Base-by-base conservation (phyloP, 2,797 vertebrate genomes). In the Danio jaintianensis region DNA sequence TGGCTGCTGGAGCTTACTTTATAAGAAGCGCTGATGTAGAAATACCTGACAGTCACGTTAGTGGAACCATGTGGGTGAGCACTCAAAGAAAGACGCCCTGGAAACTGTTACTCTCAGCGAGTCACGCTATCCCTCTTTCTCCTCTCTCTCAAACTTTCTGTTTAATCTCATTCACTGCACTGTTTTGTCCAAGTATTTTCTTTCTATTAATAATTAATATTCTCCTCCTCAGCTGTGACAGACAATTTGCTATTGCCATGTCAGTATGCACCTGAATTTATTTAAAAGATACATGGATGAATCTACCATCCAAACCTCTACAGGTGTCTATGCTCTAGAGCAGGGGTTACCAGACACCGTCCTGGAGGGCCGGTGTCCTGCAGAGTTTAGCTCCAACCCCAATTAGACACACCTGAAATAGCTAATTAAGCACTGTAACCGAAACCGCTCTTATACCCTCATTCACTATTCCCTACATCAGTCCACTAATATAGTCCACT, bases 41-140 rank as follows among this genome's bases (percentile, higher is more conserved):
- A 82, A 71, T 77, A 77, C 80, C 67, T 71, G 74, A 77, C 77
- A 64, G 38, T 52, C 43, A 48, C 9, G 67, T 58, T 82, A 63
- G 58, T 72, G 50, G 58, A 72, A 76, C 58, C 48, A 61, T 71
- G 58, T 70, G 63, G 61, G 10, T 61, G 62, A 82, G 74, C 59
- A 63, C 45, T 68, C 63, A 9, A n/a, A 67, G 16, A 68, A 47
- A 22, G 12, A 55, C 64, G 55, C 29, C 55, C 63, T 78, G 58
- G 70, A 78, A 75, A 69, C 52, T 43, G 59, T 74, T 70, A 48
- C 58, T 62, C 56, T 83, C 4, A 16, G 18, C 6, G 15, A 68
- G 52, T 45, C 43, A 64, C 50, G 12, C 61, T 79, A 43, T 66
- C 64, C 75, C 15, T 40, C 63, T 79, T 13, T 22, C 48, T 38